Conservation (phyloP, 2,797 vertebrate species). For the Myripristis jacobus region DNA sequence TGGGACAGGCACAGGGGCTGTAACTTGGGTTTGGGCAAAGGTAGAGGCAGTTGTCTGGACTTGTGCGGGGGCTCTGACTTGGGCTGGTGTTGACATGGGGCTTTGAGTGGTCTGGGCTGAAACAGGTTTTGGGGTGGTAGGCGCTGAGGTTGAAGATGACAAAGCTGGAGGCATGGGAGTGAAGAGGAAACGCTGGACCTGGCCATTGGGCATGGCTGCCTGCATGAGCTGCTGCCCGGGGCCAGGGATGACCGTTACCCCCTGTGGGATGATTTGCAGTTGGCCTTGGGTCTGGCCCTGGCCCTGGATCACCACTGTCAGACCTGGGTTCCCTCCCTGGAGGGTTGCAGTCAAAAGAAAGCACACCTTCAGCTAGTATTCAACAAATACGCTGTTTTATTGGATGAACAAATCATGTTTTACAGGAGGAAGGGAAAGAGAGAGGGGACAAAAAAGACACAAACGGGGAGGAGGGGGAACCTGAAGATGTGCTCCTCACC, state of each 20-base stretch:
- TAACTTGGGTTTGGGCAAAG: conserved; percentile 67
- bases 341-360: conserved; percentile 16
- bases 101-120: conserved; percentile 29
- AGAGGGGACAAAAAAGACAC: not conserved
- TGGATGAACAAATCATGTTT: not conserved
- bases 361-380: not conserved
- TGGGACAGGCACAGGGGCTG: conserved; percentile 53
- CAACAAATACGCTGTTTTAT: not conserved
- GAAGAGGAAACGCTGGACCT: conserved; percentile 97
- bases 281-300: conserved; percentile 98
- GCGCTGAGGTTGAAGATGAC: conserved; percentile 35
- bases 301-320: conserved; percentile 98
- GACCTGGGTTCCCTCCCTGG: conserved; percentile 94
- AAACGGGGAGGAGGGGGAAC: not conserved
- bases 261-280: conserved; percentile 95
- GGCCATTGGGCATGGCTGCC: conserved; percentile 98
- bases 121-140: conserved; percentile 38
- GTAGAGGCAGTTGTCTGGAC: conserved; percentile 72
- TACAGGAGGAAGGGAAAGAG: not conserved
- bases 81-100: conserved; percentile 46
- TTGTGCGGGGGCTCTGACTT: conserved; percentile 40
- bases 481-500: conserved; percentile 77
- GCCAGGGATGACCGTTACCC: conserved; percentile 93
- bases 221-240: conserved; percentile 99
- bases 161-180: conserved; percentile 86